Evolutionary conservation across 2,888 invertebrate genomes (phyloP).

Genomic region (Dioctria linearis): DNA sequence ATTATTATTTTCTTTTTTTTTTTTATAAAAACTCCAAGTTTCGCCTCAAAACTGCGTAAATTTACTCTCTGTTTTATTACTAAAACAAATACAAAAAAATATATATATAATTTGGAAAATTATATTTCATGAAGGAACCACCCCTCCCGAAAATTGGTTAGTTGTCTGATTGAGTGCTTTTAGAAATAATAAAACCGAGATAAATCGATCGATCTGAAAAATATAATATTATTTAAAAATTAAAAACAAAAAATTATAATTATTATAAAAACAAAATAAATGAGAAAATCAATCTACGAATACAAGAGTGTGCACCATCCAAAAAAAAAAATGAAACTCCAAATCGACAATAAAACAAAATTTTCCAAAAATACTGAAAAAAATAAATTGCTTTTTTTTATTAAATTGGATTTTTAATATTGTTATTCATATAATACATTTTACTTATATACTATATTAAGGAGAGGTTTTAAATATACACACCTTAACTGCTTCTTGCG

Average conservation of each 20-base stretch:
- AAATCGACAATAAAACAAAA: slow-evolving; percentile 34
- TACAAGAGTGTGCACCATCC: slow-evolving; percentile 67
- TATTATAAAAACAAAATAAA: neutral
- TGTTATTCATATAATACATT: slow-evolving; percentile 27
- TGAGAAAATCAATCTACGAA: slow-evolving; percentile 62
- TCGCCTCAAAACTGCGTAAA: slow-evolving; percentile 26
- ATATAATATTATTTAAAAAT: neutral
- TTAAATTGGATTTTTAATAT: slow-evolving; percentile 29
- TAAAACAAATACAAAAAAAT: neutral
- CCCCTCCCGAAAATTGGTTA: slow-evolving; percentile 44
- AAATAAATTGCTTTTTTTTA: slow-evolving; percentile 21
- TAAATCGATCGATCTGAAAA: neutral
- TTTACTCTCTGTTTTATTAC: neutral
- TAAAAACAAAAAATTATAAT: slow-evolving; percentile 31
- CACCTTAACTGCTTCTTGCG: slow-evolving; percentile 55
- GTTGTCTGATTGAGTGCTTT: slow-evolving; percentile 20
- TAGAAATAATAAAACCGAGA: slow-evolving; percentile 30
- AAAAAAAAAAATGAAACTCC: slow-evolving; percentile 30
- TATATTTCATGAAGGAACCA: slow-evolving; percentile 2
- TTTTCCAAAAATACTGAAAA: slow-evolving; percentile 18
- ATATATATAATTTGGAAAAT: neutral
- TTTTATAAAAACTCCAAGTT: slow-evolving; percentile 21
- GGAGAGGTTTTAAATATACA: slow-evolving; percentile 11
- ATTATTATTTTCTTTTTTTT: neutral
- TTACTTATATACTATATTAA: slow-evolving; percentile 27